Conservation (phyloP, 1,140 invertebrate genomes). For the Ericerus pela region DNA sequence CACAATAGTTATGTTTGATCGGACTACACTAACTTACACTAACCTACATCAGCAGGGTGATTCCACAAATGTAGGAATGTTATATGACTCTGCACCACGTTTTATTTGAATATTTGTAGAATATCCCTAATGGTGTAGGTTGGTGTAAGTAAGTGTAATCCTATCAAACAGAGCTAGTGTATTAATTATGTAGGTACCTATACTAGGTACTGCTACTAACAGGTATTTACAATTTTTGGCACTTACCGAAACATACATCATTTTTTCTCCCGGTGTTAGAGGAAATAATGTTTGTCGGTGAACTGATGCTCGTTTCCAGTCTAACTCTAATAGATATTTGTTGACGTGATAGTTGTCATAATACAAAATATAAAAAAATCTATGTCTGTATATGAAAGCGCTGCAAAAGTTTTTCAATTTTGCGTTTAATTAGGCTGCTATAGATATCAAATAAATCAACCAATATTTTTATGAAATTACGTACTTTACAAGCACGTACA, state of each 20-base stretch:
- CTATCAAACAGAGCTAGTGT: no score
- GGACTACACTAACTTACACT: no score
- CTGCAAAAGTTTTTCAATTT: background rate
- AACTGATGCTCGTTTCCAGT: background rate
- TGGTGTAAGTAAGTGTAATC: no score
- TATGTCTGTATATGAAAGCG: conserved; percentile 1
- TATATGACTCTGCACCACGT: no score
- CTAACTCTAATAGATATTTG: background rate
- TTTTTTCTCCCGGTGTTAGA: background rate
- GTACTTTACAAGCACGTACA: background rate
- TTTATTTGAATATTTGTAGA: no score
- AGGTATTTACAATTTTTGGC: no score
- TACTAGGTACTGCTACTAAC: no score
- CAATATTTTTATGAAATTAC: background rate
- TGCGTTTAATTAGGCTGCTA: background rate
- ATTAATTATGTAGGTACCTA: no score
- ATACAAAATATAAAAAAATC: background rate
- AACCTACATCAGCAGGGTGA: no score
- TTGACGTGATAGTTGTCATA: background rate
- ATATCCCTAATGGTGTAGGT: no score
- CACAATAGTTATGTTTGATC: no score
- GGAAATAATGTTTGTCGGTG: background rate
- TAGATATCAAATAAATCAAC: background rate
- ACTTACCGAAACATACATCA: background rate
- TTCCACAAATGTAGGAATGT: no score